These are phyloP conservation scores for Hipposideros larvatus DNA, from an alignment of 2,797 vertebrate species.

Conservation along the genomic window DNA sequence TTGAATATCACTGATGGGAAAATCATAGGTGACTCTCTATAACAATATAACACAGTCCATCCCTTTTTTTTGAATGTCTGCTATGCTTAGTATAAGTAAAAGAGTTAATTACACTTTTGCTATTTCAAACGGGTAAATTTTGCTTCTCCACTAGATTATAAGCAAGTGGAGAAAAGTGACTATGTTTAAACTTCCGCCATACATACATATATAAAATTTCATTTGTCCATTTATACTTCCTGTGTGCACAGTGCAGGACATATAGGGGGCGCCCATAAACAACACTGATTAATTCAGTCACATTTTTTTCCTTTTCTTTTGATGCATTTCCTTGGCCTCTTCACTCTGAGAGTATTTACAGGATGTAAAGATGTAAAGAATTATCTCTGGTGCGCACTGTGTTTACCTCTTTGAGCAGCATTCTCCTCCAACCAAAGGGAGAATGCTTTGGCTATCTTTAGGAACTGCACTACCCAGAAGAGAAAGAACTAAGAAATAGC, in stretches of 20 bases:
- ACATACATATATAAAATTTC: neutral
- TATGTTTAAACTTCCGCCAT: neutral
- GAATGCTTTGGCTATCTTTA: neutral
- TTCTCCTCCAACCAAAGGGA: neutral
- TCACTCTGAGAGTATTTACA: neutral
- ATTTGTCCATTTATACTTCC: neutral
- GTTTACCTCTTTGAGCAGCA: neutral
- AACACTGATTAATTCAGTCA: neutral
- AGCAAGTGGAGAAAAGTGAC: neutral
- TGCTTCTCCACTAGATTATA: neutral
- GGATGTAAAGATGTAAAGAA: neutral
- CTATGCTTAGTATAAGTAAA: neutral
- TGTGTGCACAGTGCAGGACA: neutral
- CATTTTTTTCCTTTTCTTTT: neutral
- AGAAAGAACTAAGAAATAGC: neutral
- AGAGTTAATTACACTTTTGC: neutral
- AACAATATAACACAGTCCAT: neutral
- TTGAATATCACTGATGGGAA: slow-evolving; percentile 10
- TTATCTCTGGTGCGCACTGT: neutral
- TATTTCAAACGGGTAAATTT: slow-evolving; percentile 48
- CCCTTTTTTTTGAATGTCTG: neutral
- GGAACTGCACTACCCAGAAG: neutral
- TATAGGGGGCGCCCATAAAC: neutral
- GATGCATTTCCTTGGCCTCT: neutral
- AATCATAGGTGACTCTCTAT: slow-evolving; percentile 10